phyloP scores from a whole-genome alignment of 2,888 invertebrate species.

The Campopleginae sp. region DNA sequence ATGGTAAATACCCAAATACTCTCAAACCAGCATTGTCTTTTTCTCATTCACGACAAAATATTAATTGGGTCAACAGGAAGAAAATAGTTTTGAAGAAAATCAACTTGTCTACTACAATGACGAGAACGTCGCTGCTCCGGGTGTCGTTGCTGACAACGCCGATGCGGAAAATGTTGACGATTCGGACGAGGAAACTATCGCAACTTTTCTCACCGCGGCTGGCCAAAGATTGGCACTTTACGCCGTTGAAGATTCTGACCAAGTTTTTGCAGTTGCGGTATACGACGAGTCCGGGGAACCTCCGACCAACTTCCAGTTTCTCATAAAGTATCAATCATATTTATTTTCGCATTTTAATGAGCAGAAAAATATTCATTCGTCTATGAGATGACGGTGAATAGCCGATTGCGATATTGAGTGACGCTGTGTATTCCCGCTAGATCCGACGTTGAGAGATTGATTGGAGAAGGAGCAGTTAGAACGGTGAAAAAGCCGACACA shows the following conservation, averaged over 20 bases:
- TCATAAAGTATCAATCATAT: conserved; percentile 77
- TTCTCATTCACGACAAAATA: neutral
- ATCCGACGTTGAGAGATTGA: conserved; percentile 82
- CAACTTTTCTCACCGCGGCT: conserved; percentile 81
- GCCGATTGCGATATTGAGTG: conserved; percentile 30
- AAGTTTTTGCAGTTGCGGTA: conserved; percentile 82
- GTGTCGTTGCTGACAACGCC: neutral
- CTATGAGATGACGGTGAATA: neutral
- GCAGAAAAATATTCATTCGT: neutral
- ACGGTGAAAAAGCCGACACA: conserved; percentile 82
- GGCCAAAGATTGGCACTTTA: conserved; percentile 82
- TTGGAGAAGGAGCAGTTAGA: conserved; percentile 82
- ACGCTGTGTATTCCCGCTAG: conserved; percentile 63
- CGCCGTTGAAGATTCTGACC: conserved; percentile 82
- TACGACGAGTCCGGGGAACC: conserved; percentile 82
- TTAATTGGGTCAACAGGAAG: neutral
- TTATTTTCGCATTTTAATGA: neutral
- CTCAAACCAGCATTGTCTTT: conserved; percentile 46
- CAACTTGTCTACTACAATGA: conserved; percentile 23
- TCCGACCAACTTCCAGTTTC: conserved; percentile 82
- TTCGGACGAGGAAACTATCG: conserved; percentile 82
- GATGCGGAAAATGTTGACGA: conserved; percentile 69
- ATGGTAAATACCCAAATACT: conserved; percentile 37
- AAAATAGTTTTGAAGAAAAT: conserved; percentile 63
- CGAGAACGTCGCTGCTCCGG: neutral